Evolutionary conservation across 2,113 vertebrate genomes (phyloP).

Genomic region (Microtus ochrogaster): DNA sequence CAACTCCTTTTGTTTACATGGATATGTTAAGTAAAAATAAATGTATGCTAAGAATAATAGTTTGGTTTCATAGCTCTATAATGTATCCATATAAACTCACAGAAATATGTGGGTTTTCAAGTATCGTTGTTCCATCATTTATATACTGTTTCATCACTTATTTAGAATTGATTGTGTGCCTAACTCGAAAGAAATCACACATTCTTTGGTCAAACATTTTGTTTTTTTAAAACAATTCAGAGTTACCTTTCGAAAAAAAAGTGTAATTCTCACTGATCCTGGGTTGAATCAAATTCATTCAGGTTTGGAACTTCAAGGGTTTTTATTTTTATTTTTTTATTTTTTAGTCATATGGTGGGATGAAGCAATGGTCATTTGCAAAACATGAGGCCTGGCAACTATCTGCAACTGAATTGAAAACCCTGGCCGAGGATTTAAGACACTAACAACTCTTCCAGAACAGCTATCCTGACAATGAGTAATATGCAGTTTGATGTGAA

Average conservation of each 20-base stretch:
- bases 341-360: neutral
- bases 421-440: constrained; percentile 50
- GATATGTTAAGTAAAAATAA: constrained; percentile 44
- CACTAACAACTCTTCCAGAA: constrained; percentile 76
- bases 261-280: constrained; percentile 35
- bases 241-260: constrained; percentile 52
- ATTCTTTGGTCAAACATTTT: neutral
- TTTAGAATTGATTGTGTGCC: neutral
- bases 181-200: constrained; percentile 34
- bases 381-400: constrained; percentile 52
- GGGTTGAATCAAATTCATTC: neutral
- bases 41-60: neutral
- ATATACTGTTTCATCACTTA: constrained; percentile 4
- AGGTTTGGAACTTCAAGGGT: constrained; percentile 29
- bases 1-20: constrained; percentile 15
- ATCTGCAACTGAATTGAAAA: constrained; percentile 54
- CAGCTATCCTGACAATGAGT: constrained; percentile 76
- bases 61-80: neutral
- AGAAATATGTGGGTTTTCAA: neutral
- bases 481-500: constrained; percentile 77
- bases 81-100: neutral
- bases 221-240: constrained; percentile 23
- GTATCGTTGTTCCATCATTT: neutral
- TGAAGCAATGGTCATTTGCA: constrained; percentile 13
- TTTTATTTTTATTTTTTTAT: neutral